phyloP scores from a whole-genome alignment of 2,888 invertebrate genomes.

The Stenchaetothrips biformis region DNA sequence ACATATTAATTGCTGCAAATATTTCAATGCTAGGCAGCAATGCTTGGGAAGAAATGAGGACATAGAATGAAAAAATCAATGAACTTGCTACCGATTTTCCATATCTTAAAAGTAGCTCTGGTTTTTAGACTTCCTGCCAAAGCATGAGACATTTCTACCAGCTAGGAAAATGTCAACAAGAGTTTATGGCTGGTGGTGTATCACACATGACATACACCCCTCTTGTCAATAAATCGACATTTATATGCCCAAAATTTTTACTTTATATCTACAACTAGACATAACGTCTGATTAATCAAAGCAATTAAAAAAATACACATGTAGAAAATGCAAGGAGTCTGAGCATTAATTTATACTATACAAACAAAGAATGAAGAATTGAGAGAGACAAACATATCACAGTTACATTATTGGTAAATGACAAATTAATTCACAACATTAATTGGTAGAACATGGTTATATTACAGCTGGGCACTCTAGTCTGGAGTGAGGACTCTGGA shows the following conservation, averaged over 20 bases:
- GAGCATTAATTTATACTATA: conserved; percentile 19
- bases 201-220: neutral
- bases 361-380: conserved; percentile 18
- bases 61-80: neutral
- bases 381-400: conserved; percentile 12
- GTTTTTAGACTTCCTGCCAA: neutral
- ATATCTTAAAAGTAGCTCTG: neutral
- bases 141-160: neutral
- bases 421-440: conserved; percentile 20
- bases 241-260: neutral
- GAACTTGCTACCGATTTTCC: neutral
- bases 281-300: conserved; percentile 4
- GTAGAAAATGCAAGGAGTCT: conserved; percentile 24
- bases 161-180: neutral
- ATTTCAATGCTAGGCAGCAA: neutral
- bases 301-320: conserved; percentile 24
- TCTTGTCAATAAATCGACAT: neutral
- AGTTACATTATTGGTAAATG: conserved; percentile 25
- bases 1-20: neutral
- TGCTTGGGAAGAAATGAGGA: neutral
- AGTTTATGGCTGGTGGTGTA: neutral
- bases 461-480: neutral
- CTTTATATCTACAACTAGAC: conserved; percentile 1
- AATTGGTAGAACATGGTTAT: conserved; percentile 2
- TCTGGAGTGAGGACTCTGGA: conserved; percentile 8